phyloP scores from a whole-genome alignment of 2,888 invertebrate species.

The Formica aserva region DNA sequence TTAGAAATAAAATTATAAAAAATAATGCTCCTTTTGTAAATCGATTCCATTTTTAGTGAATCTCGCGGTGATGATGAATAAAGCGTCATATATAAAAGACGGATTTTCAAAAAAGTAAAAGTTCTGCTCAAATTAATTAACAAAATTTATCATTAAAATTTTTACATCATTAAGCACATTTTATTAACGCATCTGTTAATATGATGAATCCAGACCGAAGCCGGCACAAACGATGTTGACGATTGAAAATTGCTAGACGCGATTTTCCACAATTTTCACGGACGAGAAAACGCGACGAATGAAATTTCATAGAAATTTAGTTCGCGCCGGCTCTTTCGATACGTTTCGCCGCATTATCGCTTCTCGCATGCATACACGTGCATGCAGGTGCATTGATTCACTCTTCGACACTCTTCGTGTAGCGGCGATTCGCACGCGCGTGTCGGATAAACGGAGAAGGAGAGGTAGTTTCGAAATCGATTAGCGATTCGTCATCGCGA shows the following conservation, averaged over 20 bases:
- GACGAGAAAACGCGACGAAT: neutral
- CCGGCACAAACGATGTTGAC: neutral
- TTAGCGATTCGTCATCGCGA: slow-evolving; percentile 45
- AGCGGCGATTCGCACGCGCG: neutral
- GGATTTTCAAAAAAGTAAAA: neutral
- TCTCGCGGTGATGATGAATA: neutral
- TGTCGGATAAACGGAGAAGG: neutral
- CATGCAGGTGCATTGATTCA: slow-evolving; percentile 1
- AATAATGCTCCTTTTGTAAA: neutral
- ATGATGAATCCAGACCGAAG: neutral
- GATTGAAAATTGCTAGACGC: neutral
- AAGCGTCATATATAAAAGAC: neutral
- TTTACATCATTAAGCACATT: neutral
- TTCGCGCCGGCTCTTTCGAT: neutral
- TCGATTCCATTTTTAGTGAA: neutral
- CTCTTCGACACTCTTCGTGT: neutral
- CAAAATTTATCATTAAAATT: neutral
- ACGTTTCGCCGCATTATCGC: slow-evolving; percentile 36
- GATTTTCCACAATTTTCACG: neutral
- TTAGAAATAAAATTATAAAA: slow-evolving; percentile 1
- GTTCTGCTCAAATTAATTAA: neutral
- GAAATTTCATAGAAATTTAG: slow-evolving; percentile 35
- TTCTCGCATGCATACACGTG: neutral
- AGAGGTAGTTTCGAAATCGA: slow-evolving; percentile 38
- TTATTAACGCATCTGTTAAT: neutral